A percentile compares a stretch with the other conserved stretches of the same genome.
Conservation (phyloP, 2,797 vertebrate species). For the Coreius guichenoti region DNA sequence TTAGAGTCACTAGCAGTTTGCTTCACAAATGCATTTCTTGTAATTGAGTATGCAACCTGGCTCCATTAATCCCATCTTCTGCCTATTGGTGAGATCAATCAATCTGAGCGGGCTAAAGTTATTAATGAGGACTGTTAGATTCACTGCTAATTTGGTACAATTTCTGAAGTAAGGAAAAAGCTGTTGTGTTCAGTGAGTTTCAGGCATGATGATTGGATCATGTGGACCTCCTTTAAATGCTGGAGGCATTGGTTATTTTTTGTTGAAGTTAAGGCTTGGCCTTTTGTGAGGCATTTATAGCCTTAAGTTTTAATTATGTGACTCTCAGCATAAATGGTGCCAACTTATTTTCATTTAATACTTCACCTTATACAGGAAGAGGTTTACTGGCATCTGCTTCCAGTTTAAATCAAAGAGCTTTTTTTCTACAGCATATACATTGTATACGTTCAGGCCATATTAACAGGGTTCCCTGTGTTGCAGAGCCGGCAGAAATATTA, state of each 20-base stretch:
- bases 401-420: slow-evolving; percentile 56
- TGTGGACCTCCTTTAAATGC: slow-evolving; percentile 6
- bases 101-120: slow-evolving; percentile 70
- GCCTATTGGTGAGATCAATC: slow-evolving; percentile 78
- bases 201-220: slow-evolving; percentile 32
- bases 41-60: slow-evolving; percentile 76
- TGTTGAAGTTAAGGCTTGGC: slow-evolving; percentile 23
- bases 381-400: slow-evolving; percentile 58
- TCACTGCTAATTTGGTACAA: slow-evolving; percentile 81
- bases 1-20: slow-evolving; percentile 84
- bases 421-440: slow-evolving; percentile 24
- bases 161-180: slow-evolving; percentile 61
- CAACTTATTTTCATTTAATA: slow-evolving; percentile 35
- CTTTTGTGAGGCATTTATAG: slow-evolving; percentile 25
- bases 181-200: slow-evolving; percentile 63
- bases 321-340: slow-evolving; percentile 42
- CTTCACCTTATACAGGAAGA: slow-evolving; percentile 42
- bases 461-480: slow-evolving; percentile 13
- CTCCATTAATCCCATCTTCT: slow-evolving; percentile 80
- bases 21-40: slow-evolving; percentile 82
- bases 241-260: slow-evolving; percentile 29
- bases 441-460: slow-evolving; percentile 9
- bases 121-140: slow-evolving; percentile 76
- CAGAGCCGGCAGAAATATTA: slow-evolving; percentile 30
- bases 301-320: slow-evolving; percentile 22